These are phyloP conservation scores for Peromyscus californicus DNA, from an alignment of 2,113 vertebrate genomes.

Conservation along the genomic window DNA sequence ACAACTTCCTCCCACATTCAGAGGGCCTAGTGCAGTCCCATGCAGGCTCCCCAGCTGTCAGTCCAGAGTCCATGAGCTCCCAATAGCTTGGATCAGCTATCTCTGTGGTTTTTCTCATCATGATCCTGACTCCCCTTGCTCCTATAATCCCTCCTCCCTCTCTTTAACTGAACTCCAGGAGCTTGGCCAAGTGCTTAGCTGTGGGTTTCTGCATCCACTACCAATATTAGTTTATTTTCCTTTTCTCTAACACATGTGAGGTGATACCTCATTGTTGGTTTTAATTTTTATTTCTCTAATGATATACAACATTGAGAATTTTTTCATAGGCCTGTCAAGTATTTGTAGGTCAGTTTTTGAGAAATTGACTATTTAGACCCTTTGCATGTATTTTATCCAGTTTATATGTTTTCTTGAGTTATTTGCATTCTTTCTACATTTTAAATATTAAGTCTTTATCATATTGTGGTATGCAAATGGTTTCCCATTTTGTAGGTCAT, in stretches of 20 bases:
- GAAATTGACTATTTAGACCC: background rate
- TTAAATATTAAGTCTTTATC: background rate
- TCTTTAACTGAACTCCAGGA: no score
- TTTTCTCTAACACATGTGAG: background rate
- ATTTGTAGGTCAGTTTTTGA: conserved; percentile 4
- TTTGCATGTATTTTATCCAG: background rate
- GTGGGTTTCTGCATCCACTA: no score
- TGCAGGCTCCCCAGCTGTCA: no score
- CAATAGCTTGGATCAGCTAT: no score
- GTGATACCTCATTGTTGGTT: background rate
- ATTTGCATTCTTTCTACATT: background rate
- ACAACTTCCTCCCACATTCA: no score
- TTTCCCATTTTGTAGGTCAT: background rate
- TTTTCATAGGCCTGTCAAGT: background rate
- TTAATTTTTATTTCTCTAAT: background rate
- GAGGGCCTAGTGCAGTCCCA: no score
- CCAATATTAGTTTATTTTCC: no score
- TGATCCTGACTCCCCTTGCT: no score
- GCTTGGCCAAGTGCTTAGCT: no score
- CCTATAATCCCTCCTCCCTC: no score
- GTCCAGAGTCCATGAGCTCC: no score
- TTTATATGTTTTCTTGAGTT: background rate
- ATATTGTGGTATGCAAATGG: background rate
- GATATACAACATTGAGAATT: background rate
- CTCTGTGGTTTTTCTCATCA: no score